Percentiles rank a stretch among this genome's conserved stretches.
Evolutionary conservation across 2,113 vertebrate genomes (phyloP).

Genomic region (Pao palembangensis): DNA sequence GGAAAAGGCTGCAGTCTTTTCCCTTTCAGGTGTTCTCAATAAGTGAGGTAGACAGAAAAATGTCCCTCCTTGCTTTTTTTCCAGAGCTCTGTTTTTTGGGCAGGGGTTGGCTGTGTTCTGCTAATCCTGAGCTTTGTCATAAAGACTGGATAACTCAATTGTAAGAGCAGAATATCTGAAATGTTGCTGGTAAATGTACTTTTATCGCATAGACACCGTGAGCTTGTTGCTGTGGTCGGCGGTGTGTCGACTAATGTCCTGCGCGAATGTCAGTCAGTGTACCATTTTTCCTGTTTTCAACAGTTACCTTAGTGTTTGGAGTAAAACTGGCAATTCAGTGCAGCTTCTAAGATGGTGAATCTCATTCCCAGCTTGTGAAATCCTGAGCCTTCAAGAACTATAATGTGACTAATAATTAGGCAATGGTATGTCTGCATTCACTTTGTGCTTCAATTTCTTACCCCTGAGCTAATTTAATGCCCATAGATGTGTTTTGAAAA

Average conservation of each 20-base stretch:
- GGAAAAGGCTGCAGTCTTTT: too few relatives aligned
- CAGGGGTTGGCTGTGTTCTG: neutral
- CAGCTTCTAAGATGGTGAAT: neutral
- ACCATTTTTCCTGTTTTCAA: neutral
- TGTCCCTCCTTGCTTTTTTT: too few relatives aligned
- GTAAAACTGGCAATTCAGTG: neutral
- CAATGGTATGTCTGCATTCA: too few relatives aligned
- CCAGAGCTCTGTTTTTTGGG: too few relatives aligned
- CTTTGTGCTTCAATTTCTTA: too few relatives aligned
- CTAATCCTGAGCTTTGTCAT: neutral
- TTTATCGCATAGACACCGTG: neutral
- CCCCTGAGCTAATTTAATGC: too few relatives aligned
- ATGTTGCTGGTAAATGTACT: neutral
- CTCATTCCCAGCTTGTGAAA: too few relatives aligned
- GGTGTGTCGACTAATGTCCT: neutral
- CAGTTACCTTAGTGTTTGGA: neutral
- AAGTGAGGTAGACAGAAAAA: too few relatives aligned
- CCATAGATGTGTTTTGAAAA: neutral
- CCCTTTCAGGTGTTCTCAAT: too few relatives aligned
- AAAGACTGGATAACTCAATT: neutral
- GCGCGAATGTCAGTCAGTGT: neutral
- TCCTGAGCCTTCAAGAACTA: too few relatives aligned
- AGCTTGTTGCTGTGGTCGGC: neutral
- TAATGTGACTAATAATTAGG: too few relatives aligned
- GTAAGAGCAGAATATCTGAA: neutral